These are phyloP conservation scores for Thomomys bottae DNA, from an alignment of 2,113 vertebrate species.

Conservation along the genomic window DNA sequence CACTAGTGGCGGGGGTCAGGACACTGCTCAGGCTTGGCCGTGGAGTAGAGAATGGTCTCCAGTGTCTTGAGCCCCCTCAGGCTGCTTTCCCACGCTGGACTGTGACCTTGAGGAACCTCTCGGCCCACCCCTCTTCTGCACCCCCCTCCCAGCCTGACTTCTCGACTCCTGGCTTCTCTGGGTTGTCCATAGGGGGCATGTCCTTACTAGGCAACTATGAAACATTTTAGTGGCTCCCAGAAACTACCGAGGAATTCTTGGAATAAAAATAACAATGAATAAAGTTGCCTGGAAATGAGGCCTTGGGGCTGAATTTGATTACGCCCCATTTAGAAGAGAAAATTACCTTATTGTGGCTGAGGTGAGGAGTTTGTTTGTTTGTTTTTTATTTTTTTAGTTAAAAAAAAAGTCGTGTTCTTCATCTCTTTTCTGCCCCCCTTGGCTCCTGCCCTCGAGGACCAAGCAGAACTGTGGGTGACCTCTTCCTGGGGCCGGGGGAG, in stretches of 20 bases:
- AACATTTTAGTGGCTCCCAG: conserved; percentile 79
- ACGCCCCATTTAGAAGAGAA: conserved; percentile 77
- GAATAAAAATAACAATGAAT: conserved; percentile 83
- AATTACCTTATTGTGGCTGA: conserved; percentile 71
- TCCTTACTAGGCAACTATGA: conserved; percentile 74
- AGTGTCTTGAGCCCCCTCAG: background rate
- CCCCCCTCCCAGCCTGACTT: background rate
- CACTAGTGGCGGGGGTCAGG: background rate
- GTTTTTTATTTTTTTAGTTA: conserved; percentile 19
- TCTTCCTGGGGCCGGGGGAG: background rate
- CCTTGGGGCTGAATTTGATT: conserved; percentile 78
- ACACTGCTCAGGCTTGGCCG: fast-evolving
- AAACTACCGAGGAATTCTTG: conserved; percentile 83
- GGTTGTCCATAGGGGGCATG: conserved; percentile 68
- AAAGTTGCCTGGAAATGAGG: conserved; percentile 83
- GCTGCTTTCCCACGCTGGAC: background rate
- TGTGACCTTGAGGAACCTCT: conserved; percentile 54
- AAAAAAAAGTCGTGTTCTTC: too few species aligned
- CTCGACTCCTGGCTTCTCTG: background rate
- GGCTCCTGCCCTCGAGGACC: too few species aligned
- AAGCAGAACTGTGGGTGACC: too few species aligned
- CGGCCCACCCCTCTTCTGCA: background rate
- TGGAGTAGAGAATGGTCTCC: too few species aligned
- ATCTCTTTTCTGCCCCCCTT: too few species aligned
- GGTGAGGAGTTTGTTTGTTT: conserved; percentile 73